Evolutionary conservation across 2,113 vertebrate genomes (phyloP), one percentile per base, ranked within the genome.

Genomic region (Pangasianodon hypophthalmus): DNA sequence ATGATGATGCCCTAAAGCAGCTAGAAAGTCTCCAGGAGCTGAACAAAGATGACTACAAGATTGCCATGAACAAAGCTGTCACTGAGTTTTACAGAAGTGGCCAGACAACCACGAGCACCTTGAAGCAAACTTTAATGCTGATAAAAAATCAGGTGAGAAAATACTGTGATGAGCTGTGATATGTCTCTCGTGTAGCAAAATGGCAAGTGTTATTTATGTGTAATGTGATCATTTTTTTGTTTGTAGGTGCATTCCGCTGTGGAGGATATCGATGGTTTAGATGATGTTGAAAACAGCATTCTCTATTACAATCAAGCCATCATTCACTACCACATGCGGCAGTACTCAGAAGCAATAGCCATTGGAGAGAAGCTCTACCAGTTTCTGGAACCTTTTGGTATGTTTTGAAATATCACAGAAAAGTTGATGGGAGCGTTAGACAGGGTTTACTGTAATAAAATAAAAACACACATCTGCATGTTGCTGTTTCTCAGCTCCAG

Each of bases 301-400:
- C 94, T 99, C 48, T 99, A 98, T 93, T 99, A 99, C 92, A 99
- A 99, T 91, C 98, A 99, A 87, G 98, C 98, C 80, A 96, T 99
- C 92, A 97, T 99, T 91, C 95, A 98, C 37, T 99, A 99, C 93
- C 97, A 99, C 85, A 96, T 98, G 94, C 96, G 98, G 0, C 98
- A 99, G 93, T 98, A 98, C 79, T 97, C 97, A 4, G 98, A 99
- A 92, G 98, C 98, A 8, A 98, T 99, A 92, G 93, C 96, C 3
- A 96, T 98, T n/a, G 98, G 97, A 88, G 98, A 99, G 95, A 98
- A 98, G 89, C 97, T 99, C 29, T 99, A 99, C 93, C 98, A 99
- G 94, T 99, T 99, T 52, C 96, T 99, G 93, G 98, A 99, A 93
- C 98, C 98, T 62, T 99, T 99, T 79, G 98, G 98, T 99, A 97